phyloP scores from a whole-genome alignment of 1,140 invertebrate species.

The Trichoplusia ni region DNA sequence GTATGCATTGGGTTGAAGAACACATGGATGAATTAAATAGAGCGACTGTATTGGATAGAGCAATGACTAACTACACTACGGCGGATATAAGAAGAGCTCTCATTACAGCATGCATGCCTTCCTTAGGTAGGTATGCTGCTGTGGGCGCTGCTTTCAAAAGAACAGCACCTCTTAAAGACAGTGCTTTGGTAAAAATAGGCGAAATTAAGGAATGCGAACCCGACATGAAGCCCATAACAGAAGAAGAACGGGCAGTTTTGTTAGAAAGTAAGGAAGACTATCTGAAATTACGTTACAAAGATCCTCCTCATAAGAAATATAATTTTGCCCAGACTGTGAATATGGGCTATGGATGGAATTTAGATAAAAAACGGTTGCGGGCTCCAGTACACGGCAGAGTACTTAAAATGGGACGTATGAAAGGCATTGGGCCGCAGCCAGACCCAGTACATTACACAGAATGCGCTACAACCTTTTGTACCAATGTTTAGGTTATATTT shows the following conservation, averaged over 20 bases:
- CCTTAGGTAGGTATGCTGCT: constrained; percentile 4
- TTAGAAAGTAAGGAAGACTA: constrained; percentile 20
- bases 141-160: not conserved
- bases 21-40: constrained; percentile 2
- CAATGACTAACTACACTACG: constrained; percentile 20
- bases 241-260: constrained; percentile 4
- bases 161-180: not conserved
- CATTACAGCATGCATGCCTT: constrained; percentile 16
- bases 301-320: constrained; percentile 31
- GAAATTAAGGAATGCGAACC: not conserved
- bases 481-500: no score
- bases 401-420: not conserved
- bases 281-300: constrained; percentile 20
- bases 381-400: constrained; percentile 2
- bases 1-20: constrained; percentile 19
- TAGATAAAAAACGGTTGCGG: constrained; percentile 8
- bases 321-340: constrained; percentile 26
- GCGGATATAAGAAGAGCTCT: constrained; percentile 14
- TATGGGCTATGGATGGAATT: constrained; percentile 37
- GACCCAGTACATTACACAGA: constrained; percentile 19
- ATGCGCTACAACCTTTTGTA: no score
- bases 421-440: constrained; percentile 16
- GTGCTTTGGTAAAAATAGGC: not conserved
- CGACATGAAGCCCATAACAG: not conserved
- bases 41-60: constrained; percentile 13